Conservation (phyloP, 2,888 invertebrate species). For the Trachelus stipa region DNA sequence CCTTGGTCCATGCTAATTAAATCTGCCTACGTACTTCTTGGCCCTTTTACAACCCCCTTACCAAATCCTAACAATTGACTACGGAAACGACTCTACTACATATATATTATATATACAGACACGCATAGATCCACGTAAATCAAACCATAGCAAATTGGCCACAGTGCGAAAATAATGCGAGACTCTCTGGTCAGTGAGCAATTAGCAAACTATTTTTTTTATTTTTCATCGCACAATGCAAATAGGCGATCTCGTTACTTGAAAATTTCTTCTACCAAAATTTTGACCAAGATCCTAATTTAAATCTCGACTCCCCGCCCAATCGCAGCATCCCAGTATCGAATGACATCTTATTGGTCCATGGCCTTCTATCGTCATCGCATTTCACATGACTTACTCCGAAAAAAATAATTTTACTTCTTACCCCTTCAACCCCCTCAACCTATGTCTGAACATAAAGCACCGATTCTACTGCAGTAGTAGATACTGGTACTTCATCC, state of each 20-base stretch:
- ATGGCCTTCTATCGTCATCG: background rate
- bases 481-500: background rate
- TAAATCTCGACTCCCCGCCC: background rate
- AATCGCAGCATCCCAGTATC: background rate
- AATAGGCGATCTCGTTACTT: background rate
- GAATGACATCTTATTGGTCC: background rate
- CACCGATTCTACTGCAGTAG: background rate
- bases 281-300: background rate
- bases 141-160: background rate
- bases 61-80: background rate
- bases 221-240: background rate
- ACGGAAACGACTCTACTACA: background rate
- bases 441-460: background rate
- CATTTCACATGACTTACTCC: background rate
- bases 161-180: background rate
- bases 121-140: background rate
- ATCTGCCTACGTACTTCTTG: slow-evolving; percentile 46
- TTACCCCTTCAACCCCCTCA: background rate
- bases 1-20: slow-evolving; percentile 63
- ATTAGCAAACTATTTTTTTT: background rate
- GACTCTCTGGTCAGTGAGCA: background rate
- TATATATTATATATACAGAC: background rate
- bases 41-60: slow-evolving; percentile 16
- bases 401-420: background rate
- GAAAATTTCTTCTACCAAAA: background rate